phyloP scores from a whole-genome alignment of 2,888 invertebrate genomes.

The Diabrotica balteata region DNA sequence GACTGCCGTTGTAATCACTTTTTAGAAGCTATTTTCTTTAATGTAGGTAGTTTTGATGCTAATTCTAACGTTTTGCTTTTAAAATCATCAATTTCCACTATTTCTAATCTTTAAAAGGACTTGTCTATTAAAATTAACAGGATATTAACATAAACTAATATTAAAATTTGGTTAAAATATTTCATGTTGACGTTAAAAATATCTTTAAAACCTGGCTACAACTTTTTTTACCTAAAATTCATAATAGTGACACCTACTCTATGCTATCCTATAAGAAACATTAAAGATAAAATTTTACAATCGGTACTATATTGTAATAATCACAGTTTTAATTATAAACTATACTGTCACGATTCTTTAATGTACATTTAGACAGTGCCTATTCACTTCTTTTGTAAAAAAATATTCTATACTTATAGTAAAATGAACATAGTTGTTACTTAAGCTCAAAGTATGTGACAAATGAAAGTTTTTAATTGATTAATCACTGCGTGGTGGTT shows the following conservation, averaged over 20 bases:
- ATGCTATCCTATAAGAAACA: slow-evolving; percentile 31
- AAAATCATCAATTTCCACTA: no score
- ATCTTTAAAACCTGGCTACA: slow-evolving; percentile 18
- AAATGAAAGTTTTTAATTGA: no score
- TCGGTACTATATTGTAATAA: slow-evolving; percentile 49
- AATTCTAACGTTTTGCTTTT: no score
- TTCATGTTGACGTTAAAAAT: slow-evolving; percentile 35
- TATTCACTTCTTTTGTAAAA: slow-evolving; percentile 4
- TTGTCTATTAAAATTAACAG: no score
- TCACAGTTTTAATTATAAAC: slow-evolving; percentile 54
- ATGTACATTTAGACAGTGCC: slow-evolving; percentile 28
- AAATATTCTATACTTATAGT: background rate
- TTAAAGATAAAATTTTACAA: slow-evolving; percentile 43
- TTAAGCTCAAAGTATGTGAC: no score
- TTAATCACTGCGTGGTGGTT: no score
- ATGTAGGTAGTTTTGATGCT: no score
- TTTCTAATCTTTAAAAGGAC: no score
- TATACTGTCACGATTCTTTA: slow-evolving; percentile 37
- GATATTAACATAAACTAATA: no score
- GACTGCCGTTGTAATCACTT: no score
- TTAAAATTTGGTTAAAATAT: slow-evolving; percentile 16
- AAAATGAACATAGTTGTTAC: no score
- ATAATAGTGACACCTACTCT: slow-evolving; percentile 20
- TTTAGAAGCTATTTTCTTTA: no score
- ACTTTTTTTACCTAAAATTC: slow-evolving; percentile 13